Evolutionary conservation across 2,797 vertebrate genomes (phyloP).

Genomic region (Malurus splendens): DNA sequence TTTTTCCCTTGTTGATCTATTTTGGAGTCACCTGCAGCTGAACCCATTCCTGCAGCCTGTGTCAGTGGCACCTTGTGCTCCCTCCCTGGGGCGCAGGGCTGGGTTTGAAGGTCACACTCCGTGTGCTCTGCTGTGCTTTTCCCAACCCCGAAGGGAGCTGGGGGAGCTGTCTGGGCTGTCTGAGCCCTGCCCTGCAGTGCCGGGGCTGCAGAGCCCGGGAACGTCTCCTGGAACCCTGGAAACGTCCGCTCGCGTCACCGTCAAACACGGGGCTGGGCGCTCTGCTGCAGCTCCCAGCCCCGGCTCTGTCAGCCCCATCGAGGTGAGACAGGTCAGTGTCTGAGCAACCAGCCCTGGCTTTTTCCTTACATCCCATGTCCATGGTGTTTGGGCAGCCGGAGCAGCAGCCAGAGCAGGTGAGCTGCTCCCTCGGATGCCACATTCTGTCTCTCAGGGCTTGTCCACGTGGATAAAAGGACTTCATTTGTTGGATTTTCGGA

Average conservation of each 20-base stretch:
- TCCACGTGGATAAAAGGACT: fast-evolving
- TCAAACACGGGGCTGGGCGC: not conserved
- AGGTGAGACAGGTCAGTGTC: fast-evolving
- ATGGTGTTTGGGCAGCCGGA: fast-evolving
- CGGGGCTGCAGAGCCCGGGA: not conserved
- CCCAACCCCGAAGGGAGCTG: not conserved
- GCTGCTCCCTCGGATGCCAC: fast-evolving
- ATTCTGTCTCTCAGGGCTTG: fast-evolving
- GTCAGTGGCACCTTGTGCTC: fast-evolving
- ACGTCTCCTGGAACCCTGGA: not conserved
- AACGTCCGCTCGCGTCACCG: not conserved
- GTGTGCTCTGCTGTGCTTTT: not conserved
- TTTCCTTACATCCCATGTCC: fast-evolving
- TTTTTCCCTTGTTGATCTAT: fast-evolving
- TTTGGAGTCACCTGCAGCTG: not conserved
- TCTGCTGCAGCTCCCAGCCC: fast-evolving
- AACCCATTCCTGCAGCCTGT: fast-evolving
- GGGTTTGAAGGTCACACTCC: not conserved
- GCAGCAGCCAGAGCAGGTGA: not conserved
- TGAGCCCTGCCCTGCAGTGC: not conserved
- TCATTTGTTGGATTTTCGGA: not conserved
- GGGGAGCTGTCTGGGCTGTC: not conserved
- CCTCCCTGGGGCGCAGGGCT: not conserved
- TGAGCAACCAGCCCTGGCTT: not conserved
- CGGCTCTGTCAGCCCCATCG: not conserved